These are phyloP conservation scores for Nerophis lumbriciformis DNA, from an alignment of 2,113 vertebrate genomes.

Conservation along the genomic window DNA sequence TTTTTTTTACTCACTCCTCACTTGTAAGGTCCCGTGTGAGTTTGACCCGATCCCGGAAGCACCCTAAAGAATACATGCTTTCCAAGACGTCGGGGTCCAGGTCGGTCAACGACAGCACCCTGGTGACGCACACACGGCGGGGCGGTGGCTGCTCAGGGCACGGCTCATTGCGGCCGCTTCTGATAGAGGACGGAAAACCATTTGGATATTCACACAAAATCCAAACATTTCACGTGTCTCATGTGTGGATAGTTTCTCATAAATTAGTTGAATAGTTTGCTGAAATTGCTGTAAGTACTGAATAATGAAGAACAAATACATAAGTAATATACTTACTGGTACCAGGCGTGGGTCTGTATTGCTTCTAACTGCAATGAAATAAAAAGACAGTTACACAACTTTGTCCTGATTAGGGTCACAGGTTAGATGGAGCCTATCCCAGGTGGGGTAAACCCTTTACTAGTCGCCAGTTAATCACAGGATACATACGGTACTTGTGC, in stretches of 20 bases:
- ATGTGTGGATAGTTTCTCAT: neutral
- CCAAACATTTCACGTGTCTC: neutral
- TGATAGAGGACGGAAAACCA: conserved; percentile 28
- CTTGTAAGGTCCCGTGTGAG: conserved; percentile 83
- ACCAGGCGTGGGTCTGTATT: conserved; percentile 89
- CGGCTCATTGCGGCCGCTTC: conserved; percentile 80
- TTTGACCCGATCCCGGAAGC: conserved; percentile 84
- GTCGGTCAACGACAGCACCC: conserved; percentile 79
- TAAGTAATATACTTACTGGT: conserved; percentile 78
- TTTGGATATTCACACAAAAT: neutral
- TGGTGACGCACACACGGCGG: conserved; percentile 76
- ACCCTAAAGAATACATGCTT: conserved; percentile 86
- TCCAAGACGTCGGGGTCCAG: conserved; percentile 86
- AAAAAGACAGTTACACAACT: neutral
- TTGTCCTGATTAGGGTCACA: too few species aligned
- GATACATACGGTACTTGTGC: too few species aligned
- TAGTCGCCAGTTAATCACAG: too few species aligned
- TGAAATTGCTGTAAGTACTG: neutral
- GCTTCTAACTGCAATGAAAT: conserved; percentile 77
- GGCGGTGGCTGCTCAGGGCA: conserved; percentile 80
- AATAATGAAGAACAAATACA: neutral
- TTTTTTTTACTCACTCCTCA: conserved; percentile 77
- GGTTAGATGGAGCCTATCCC: too few species aligned
- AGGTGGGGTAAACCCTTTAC: too few species aligned
- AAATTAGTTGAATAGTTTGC: neutral